These are phyloP conservation scores for Athripsodes cinereus DNA, from an alignment of 2,888 invertebrate genomes.

Conservation along the genomic window DNA sequence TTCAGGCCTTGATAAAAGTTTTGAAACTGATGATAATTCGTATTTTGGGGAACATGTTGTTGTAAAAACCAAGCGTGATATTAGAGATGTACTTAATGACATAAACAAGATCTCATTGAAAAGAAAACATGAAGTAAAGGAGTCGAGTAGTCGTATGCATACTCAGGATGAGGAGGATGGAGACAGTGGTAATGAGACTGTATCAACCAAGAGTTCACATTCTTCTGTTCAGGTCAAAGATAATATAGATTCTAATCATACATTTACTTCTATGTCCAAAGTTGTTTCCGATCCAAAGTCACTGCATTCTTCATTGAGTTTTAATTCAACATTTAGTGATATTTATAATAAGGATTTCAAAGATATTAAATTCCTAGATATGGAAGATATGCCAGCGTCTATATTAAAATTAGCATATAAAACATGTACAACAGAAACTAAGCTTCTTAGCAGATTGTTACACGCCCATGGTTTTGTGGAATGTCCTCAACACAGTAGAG, in stretches of 20 bases:
- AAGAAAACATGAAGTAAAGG: slow-evolving; percentile 44
- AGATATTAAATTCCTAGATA: slow-evolving; percentile 38
- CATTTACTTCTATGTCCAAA: not conserved
- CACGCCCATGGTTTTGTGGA: slow-evolving; percentile 74
- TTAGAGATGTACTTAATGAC: slow-evolving; percentile 45
- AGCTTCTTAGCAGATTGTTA: slow-evolving; percentile 66
- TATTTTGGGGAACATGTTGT: slow-evolving; percentile 5
- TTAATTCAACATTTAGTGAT: slow-evolving; percentile 17
- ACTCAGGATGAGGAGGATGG: slow-evolving; percentile 5
- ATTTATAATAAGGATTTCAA: slow-evolving; percentile 20
- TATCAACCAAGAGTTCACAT: slow-evolving; percentile 11
- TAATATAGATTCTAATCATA: not conserved
- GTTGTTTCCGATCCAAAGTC: not conserved
- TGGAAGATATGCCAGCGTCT: slow-evolving; percentile 57
- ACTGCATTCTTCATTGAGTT: slow-evolving; percentile 8
- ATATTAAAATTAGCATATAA: slow-evolving; percentile 72
- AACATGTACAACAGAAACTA: slow-evolving; percentile 75
- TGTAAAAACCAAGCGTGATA: slow-evolving; percentile 38
- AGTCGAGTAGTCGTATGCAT: slow-evolving; percentile 33
- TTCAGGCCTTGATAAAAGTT: slow-evolving; percentile 10
- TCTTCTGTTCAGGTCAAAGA: slow-evolving; percentile 10
- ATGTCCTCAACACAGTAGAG: slow-evolving; percentile 52
- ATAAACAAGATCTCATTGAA: slow-evolving; percentile 46
- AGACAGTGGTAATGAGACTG: slow-evolving; percentile 9
- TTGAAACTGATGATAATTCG: not conserved